Evolutionary conservation across 2,113 vertebrate genomes (phyloP).

Genomic region (Corvus hawaiiensis): DNA sequence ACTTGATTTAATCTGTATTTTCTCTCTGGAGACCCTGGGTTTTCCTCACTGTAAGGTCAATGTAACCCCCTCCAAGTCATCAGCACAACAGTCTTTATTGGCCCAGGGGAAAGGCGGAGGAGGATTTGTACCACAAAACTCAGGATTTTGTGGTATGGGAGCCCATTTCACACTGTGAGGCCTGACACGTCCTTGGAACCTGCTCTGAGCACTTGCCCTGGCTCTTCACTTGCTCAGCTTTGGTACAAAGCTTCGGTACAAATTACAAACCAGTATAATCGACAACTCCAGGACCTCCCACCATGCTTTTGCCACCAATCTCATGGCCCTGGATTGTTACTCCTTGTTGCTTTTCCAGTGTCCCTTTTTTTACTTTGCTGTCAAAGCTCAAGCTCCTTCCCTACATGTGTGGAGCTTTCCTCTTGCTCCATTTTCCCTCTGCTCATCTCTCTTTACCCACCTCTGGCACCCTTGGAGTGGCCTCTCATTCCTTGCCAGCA

Average conservation of each 20-base stretch:
- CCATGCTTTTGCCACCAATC: not conserved
- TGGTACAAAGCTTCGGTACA: not conserved
- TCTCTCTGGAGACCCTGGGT: not conserved
- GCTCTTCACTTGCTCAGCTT: not conserved
- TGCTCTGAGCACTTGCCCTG: not conserved
- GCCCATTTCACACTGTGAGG: not conserved
- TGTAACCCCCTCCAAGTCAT: not conserved
- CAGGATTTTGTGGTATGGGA: not conserved
- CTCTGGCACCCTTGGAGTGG: not conserved
- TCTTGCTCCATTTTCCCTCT: not conserved
- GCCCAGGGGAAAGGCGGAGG: not conserved
- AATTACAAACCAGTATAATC: not conserved
- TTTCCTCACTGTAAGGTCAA: not conserved
- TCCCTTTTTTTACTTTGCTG: not conserved
- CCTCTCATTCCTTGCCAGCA: not conserved
- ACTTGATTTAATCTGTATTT: not conserved
- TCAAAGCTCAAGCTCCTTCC: not conserved
- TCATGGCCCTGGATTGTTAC: not conserved
- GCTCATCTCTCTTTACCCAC: not conserved
- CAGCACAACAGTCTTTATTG: not conserved
- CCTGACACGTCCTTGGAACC: not conserved
- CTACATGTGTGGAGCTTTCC: not conserved
- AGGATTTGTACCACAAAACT: not conserved
- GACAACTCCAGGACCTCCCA: fast-evolving
- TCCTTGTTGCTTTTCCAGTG: fast-evolving